Evolutionary conservation across 2,797 vertebrate species (phyloP).

Genomic region (Eulemur coronatus): DNA sequence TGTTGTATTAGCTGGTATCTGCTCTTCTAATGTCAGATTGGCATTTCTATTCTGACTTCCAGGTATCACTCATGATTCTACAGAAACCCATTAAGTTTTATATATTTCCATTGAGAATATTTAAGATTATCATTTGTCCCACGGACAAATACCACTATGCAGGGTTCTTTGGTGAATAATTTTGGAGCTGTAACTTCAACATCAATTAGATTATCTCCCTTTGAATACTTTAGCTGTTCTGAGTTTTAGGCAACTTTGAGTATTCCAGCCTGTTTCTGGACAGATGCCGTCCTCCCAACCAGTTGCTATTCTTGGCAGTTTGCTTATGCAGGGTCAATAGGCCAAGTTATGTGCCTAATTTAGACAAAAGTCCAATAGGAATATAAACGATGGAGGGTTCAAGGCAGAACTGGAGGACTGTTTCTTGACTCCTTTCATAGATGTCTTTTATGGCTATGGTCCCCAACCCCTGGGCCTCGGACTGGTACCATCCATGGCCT

Average conservation of each 20-base stretch:
- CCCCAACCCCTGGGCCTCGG: no score
- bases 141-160: background rate
- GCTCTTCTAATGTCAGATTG: background rate
- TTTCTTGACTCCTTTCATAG: background rate
- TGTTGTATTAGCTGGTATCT: background rate
- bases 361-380: background rate
- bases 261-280: background rate
- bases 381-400: background rate
- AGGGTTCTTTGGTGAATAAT: constrained; percentile 22
- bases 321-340: background rate
- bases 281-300: background rate
- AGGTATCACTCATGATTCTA: constrained; percentile 62
- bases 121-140: constrained; percentile 63
- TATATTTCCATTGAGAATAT: constrained; percentile 41
- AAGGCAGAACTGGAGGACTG: background rate
- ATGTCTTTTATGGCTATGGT: background rate
- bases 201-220: background rate
- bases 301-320: background rate
- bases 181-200: background rate
- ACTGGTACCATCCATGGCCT: no score
- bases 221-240: background rate
- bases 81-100: constrained; percentile 48
- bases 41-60: constrained; percentile 67
- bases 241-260: background rate
- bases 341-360: background rate